Evolutionary conservation across 2,797 vertebrate genomes (phyloP).

Genomic region (Falco peregrinus): DNA sequence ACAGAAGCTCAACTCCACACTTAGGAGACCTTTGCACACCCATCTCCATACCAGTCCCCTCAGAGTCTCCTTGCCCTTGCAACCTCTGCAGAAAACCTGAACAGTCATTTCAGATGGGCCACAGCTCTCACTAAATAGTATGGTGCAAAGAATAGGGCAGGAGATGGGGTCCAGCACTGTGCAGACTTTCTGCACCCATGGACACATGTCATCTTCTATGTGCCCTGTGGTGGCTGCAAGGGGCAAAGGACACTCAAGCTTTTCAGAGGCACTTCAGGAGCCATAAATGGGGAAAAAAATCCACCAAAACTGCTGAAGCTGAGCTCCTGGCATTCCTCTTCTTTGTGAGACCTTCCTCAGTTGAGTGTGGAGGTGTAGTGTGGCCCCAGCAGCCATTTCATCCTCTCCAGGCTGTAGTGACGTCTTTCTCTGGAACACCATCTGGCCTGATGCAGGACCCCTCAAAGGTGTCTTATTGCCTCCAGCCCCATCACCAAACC

Average conservation of each 20-base stretch:
- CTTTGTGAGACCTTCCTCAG: neutral
- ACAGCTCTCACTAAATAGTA: fast-evolving
- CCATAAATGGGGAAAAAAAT: neutral
- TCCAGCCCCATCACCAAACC: neutral
- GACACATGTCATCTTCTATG: fast-evolving
- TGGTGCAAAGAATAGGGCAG: neutral
- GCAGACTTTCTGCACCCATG: neutral
- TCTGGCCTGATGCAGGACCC: neutral
- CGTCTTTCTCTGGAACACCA: neutral
- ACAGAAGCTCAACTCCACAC: neutral
- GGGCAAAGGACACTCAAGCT: neutral
- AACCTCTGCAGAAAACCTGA: neutral
- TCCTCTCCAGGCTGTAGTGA: neutral
- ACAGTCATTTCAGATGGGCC: neutral
- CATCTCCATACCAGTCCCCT: neutral
- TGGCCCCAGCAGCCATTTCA: neutral
- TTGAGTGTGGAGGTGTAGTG: neutral
- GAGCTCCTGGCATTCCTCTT: neutral
- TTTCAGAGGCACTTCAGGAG: neutral
- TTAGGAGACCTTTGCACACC: neutral
- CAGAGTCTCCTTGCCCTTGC: neutral
- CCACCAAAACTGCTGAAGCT: neutral
- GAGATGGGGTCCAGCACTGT: neutral
- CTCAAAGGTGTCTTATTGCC: neutral
- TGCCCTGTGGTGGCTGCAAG: neutral